Evolutionary conservation across 2,797 vertebrate species (phyloP).

Genomic region (Sphenodon punctatus): DNA sequence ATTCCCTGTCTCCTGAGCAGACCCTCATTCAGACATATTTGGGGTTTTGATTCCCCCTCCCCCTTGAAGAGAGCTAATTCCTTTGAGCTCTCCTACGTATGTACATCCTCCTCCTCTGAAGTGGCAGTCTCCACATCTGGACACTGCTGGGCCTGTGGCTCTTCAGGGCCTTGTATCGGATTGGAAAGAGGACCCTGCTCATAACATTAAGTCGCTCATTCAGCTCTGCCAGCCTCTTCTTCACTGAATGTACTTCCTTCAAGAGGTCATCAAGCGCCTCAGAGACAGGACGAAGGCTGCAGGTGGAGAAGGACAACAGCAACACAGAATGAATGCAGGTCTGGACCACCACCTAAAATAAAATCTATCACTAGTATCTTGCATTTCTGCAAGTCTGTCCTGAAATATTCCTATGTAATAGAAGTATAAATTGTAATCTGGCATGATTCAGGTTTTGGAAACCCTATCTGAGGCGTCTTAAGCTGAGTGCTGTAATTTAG

Average conservation of each 20-base stretch:
- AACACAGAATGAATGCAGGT: not conserved
- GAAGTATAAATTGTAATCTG: not conserved
- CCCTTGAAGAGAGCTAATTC: constrained; percentile 25
- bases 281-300: constrained; percentile 87
- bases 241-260: constrained; percentile 86
- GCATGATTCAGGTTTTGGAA: not conserved
- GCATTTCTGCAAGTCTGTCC: not conserved
- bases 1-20: not conserved
- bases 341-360: not conserved
- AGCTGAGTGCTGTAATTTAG: not conserved
- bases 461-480: not conserved
- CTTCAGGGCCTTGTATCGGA: constrained; percentile 41
- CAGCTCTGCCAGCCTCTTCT: constrained; percentile 86
- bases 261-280: constrained; percentile 88
- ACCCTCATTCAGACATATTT: not conserved
- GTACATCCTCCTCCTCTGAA: constrained; percentile 53
- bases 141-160: constrained; percentile 55
- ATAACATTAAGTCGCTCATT: constrained; percentile 84
- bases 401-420: not conserved
- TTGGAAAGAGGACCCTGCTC: constrained; percentile 51
- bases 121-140: constrained; percentile 39
- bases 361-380: not conserved
- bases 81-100: constrained; percentile 41
- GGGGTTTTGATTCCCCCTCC: too few relatives aligned
- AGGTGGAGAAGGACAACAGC: constrained; percentile 37